Conservation (phyloP, 1,140 invertebrate genomes). For the Diorhabda sublineata region DNA sequence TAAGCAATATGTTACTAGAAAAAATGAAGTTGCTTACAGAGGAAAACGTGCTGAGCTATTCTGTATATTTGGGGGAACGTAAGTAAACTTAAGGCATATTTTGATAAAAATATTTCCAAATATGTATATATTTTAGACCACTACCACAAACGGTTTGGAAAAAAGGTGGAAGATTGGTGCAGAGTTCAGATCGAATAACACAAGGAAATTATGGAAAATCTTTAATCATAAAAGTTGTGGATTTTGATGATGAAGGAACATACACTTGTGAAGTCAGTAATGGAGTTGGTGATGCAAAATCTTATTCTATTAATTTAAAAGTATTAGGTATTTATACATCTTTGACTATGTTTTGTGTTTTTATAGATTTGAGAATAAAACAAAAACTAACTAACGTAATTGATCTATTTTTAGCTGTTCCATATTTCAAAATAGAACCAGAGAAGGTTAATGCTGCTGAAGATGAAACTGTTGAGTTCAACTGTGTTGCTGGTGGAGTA, state of each 20-base stretch:
- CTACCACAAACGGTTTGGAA: constrained; percentile 79
- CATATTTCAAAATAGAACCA: constrained; percentile 91
- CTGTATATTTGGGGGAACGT: constrained; percentile 89
- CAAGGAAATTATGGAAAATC: constrained; percentile 91
- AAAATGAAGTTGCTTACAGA: constrained; percentile 77
- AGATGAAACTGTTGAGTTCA: constrained; percentile 82
- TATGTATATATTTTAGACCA: constrained; percentile 50
- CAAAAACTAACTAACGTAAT: neutral
- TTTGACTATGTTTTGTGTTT: neutral
- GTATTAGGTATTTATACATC: constrained; percentile 61
- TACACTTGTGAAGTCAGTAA: constrained; percentile 91
- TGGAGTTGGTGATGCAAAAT: constrained; percentile 77
- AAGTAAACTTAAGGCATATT: constrained; percentile 52
- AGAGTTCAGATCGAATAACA: constrained; percentile 68
- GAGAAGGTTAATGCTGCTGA: constrained; percentile 85
- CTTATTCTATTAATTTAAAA: constrained; percentile 77
- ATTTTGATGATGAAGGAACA: constrained; percentile 78
- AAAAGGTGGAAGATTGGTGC: constrained; percentile 67
- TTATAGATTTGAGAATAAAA: neutral
- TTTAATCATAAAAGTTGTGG: constrained; percentile 77
- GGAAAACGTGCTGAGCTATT: constrained; percentile 78
- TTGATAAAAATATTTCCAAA: neutral
- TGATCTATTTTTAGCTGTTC: constrained; percentile 59
- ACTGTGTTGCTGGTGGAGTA: constrained; percentile 81
- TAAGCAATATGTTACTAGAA: constrained; percentile 78